phyloP scores from a whole-genome alignment of 2,888 invertebrate species.

The Syrista parreyssii region DNA sequence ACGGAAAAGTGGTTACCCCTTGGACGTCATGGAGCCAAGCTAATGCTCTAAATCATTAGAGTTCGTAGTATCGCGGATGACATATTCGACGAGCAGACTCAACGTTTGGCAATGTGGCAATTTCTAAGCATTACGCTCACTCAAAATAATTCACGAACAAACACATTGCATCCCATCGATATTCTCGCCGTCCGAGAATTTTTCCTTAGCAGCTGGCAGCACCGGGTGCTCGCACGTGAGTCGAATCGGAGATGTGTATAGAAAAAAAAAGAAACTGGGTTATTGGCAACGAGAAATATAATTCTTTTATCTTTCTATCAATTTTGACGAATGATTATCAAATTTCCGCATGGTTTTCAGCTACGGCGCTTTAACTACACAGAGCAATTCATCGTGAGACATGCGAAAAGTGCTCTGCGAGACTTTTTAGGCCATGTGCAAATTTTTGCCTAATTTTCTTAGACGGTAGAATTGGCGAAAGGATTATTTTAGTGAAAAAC shows the following conservation, averaged over 20 bases:
- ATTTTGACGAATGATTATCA: constrained; percentile 1
- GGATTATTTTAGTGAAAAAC: neutral
- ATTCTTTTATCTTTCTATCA: constrained; percentile 1
- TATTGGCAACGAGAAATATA: constrained; percentile 4
- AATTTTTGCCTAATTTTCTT: neutral
- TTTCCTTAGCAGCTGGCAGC: constrained; percentile 15
- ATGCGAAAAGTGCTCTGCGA: neutral
- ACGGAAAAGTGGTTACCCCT: neutral
- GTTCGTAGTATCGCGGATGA: neutral
- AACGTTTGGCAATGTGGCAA: constrained; percentile 13
- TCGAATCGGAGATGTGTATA: constrained; percentile 7
- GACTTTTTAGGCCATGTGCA: neutral
- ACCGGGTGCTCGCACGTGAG: constrained; percentile 21
- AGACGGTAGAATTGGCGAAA: neutral
- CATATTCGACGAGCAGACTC: neutral
- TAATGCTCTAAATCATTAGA: neutral
- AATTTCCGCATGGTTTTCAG: neutral
- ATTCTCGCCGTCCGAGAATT: constrained; percentile 20
- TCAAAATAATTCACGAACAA: constrained; percentile 23
- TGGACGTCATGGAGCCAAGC: neutral
- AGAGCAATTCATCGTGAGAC: neutral
- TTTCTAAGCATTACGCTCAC: constrained; percentile 19
- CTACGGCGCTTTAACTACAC: neutral
- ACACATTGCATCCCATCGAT: constrained; percentile 22
- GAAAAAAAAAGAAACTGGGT: constrained; percentile 7